Evolutionary conservation across 2,797 vertebrate species (phyloP), one percentile per base, ranked within the genome.

Genomic region (Craterocephalus amniculus): DNA sequence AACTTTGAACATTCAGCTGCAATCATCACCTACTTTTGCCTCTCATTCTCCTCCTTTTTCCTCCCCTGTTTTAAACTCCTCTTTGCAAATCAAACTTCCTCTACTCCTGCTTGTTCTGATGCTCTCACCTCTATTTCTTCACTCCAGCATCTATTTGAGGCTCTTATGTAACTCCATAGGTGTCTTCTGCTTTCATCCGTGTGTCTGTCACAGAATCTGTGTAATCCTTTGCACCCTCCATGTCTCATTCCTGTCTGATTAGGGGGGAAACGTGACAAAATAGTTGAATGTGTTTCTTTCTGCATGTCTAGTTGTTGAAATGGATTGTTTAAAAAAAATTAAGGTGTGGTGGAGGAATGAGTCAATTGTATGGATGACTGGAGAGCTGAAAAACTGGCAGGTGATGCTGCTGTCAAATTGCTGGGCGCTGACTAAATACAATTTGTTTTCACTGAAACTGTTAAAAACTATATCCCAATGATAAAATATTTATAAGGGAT

Each of bases 111-210:
- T 70, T 71, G 61, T 71, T 81, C 70, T 65, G 67, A 22, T 65
- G 70, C 81, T 74, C 67, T 83, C 69, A 18, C 74, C 76, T 76
- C 72, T 64, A 56, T 63, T 58, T 74, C 38, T 22, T 59, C 75
- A 72, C 60, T 69, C 72, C 75, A 79, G 78, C 81, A 79, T 64
- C 56, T 54, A 63, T 81, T 70, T 73, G 74, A 63, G 38, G 61
- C 32, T 55, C 78, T 85, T 86, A 72, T 70, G 80, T 63, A 80
- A 85, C 79, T 80, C 59, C 67, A 64, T 76, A 76, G 78, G 80
- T 63, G 61, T 81, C 72, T 87, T 60, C 55, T 52, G 57, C 70
- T 71, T 71, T 45, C 68, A 76, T 68, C 24, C 57, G 13, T 40
- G 16, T 22, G 55, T 63, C 65, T 67, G 67, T 74, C 16, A 1